Evolutionary conservation across 2,888 invertebrate species (phyloP), one percentile per base, ranked within the genome.

Genomic region (Thysanoteuthis rhombus): DNA sequence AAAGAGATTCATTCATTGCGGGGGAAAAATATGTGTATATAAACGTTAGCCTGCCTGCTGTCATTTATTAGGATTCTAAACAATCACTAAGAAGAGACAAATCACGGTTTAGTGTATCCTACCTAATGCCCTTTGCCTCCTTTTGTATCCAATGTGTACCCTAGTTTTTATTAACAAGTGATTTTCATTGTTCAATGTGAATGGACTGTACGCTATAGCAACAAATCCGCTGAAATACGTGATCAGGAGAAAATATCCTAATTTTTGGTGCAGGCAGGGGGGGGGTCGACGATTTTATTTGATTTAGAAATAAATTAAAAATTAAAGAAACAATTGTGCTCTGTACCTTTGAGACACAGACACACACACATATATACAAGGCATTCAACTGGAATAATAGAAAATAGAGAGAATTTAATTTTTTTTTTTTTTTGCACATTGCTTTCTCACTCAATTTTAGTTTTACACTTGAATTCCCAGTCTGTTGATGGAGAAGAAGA

Each of bases 131-230:
- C 75, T n/a, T n/a, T 75, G 75, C n/a, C 36, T 75, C 75, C 12
- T n/a, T 75, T 75, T n/a, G 36, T n/a, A n/a, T 75, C 8, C 75
- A n/a, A 12, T 75, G 75, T 36, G n/a, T 75, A 75, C 75, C 75
- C 75, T 16, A n/a, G 75, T n/a, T 75, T 58, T 75, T 75, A n/a
- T 75, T 75, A 75, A 36, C n/a, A 75, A 75, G n/a, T 75, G 75
- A 75, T n/a, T 75, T 58, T n/a, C n/a, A 75, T n/a, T 75, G 75
- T 75, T 75, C n/a, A 75, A n/a, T 75, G 75, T n/a, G n/a, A n/a
- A n/a, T n/a, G n/a, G n/a, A n/a, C n/a, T n/a, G 75, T 75, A n/a
- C 75, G 75, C 12, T 36, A 75, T 12, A 16, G 12, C 16, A 1
- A 19, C 22, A 75, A n/a, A n/a, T 3, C 25, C 32, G 1, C 3